phyloP scores from a whole-genome alignment of 1,140 invertebrate genomes.

The Drosophila subpulchrella region DNA sequence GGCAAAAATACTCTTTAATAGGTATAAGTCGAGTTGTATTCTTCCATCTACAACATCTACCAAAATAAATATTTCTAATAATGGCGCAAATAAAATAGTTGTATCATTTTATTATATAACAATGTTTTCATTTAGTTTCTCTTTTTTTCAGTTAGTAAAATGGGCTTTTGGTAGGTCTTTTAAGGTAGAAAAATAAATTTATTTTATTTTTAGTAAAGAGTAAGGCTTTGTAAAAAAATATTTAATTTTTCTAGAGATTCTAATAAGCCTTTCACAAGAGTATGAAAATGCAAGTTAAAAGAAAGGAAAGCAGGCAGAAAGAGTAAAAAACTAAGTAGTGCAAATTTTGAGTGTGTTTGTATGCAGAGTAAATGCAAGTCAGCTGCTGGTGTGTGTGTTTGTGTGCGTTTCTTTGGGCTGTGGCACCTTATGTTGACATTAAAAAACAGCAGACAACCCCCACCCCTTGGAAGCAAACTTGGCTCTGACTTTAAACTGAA shows the following conservation, averaged over 20 bases:
- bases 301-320: constrained; percentile 3
- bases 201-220: too few relatives aligned
- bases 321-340: constrained; percentile 19
- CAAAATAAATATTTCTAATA: too few relatives aligned
- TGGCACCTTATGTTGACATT: constrained; percentile 60
- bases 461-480: constrained; percentile 18
- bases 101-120: too few relatives aligned
- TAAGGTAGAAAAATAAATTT: too few relatives aligned
- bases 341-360: constrained; percentile 37
- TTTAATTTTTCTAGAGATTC: neutral
- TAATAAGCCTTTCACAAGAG: neutral
- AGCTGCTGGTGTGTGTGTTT: constrained; percentile 11
- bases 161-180: too few relatives aligned
- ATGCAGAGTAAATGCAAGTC: constrained; percentile 22
- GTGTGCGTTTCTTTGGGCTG: constrained; percentile 22
- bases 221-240: too few relatives aligned
- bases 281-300: constrained; percentile 2
- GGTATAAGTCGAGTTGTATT: neutral
- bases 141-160: too few relatives aligned
- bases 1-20: constrained; percentile 8
- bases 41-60: too few relatives aligned
- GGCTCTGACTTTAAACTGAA: constrained; percentile 47
- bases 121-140: too few relatives aligned
- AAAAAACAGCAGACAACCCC: constrained; percentile 36
- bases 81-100: too few relatives aligned